Conservation (phyloP, 2,888 invertebrate species). For the Ophion slaviceki region DNA sequence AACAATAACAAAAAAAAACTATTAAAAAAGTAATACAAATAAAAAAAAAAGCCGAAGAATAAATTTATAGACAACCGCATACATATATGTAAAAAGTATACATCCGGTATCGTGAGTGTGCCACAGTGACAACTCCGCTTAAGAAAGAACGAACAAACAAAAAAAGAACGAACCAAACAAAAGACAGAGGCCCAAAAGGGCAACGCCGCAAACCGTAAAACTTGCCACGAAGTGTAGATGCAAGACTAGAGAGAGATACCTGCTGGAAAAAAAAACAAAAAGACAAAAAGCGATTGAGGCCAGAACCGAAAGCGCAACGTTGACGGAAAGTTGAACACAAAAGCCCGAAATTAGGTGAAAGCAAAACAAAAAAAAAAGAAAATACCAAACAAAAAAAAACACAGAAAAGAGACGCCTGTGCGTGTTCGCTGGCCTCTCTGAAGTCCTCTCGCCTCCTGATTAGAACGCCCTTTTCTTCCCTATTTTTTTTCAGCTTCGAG, state of each 20-base stretch:
- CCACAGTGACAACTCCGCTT: constrained; percentile 63
- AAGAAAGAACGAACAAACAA: constrained; percentile 9
- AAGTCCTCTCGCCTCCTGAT: constrained; percentile 80
- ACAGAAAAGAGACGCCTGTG: constrained; percentile 77
- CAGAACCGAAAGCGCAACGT: constrained; percentile 42
- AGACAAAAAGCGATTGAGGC: constrained; percentile 33
- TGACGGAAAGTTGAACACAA: constrained; percentile 20
- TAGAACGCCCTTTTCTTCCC: constrained; percentile 84
- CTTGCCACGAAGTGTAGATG: constrained; percentile 45
- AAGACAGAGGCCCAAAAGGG: constrained; percentile 3
- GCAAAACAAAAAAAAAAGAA: constrained; percentile 35
- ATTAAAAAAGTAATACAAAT: background rate
- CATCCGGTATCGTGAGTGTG: constrained; percentile 59
- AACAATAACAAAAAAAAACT: background rate
- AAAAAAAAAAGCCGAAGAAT: background rate
- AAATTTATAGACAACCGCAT: background rate
- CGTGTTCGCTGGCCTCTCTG: constrained; percentile 80
- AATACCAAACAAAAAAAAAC: constrained; percentile 58
- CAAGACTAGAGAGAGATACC: constrained; percentile 59
- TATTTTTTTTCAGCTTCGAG: constrained; percentile 97
- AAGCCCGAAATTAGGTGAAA: constrained; percentile 12
- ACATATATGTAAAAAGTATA: constrained; percentile 3
- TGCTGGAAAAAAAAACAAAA: constrained; percentile 54
- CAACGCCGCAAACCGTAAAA: constrained; percentile 43
- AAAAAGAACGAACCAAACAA: background rate